A percentile compares a stretch with the other conserved stretches of the same genome.
These are phyloP conservation scores for Dusona sp. DNA, from an alignment of 2,888 invertebrate genomes.

Conservation along the genomic window DNA sequence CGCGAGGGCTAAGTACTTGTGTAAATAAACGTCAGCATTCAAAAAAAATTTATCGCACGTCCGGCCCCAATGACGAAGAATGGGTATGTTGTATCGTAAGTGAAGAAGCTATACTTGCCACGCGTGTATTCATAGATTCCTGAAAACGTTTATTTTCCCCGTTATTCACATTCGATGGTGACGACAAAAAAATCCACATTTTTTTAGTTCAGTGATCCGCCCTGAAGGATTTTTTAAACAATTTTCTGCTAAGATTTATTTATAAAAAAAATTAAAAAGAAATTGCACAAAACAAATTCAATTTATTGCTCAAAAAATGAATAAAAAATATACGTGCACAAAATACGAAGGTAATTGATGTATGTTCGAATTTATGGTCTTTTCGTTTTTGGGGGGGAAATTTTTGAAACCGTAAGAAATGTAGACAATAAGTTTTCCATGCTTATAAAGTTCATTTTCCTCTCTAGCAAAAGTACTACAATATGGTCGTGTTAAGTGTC, in stretches of 20 bases:
- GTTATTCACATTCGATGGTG: neutral
- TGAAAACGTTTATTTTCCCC: neutral
- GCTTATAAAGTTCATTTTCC: neutral
- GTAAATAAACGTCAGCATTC: constrained; percentile 26
- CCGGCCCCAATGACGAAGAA: neutral
- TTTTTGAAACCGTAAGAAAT: neutral
- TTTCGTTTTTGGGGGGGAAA: neutral
- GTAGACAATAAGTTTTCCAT: neutral
- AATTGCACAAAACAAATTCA: neutral
- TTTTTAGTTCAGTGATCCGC: neutral
- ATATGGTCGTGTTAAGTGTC: constrained; percentile 25
- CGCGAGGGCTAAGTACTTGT: constrained; percentile 32
- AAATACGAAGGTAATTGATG: too few species aligned
- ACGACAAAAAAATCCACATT: neutral
- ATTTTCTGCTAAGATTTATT: neutral
- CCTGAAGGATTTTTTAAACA: neutral
- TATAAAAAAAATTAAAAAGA: neutral
- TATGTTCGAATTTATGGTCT: neutral
- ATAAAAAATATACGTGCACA: too few species aligned
- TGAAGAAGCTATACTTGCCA: neutral
- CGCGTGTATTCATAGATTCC: neutral
- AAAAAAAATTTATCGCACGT: constrained; percentile 24
- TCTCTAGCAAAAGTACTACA: neutral
- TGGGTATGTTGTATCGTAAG: neutral
- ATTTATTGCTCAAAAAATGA: neutral